Conservation (phyloP, 2,888 invertebrate species). For the Andrena hattorfiana region DNA sequence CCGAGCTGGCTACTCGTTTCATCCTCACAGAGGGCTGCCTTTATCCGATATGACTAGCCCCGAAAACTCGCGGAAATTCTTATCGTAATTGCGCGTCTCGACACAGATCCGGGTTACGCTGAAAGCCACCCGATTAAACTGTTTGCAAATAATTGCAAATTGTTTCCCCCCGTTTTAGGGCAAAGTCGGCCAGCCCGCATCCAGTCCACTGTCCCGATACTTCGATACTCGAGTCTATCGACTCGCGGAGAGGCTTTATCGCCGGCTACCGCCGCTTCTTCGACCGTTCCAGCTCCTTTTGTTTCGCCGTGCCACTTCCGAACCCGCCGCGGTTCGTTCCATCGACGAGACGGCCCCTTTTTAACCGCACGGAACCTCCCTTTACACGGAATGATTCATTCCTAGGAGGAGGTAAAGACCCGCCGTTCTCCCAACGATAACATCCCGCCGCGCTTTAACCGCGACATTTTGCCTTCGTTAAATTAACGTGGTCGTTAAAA, state of each 20-base stretch:
- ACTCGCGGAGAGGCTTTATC: not conserved
- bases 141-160: slow-evolving; percentile 32
- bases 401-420: slow-evolving; percentile 20
- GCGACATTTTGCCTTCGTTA: slow-evolving; percentile 70
- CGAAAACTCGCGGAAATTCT: slow-evolving; percentile 50
- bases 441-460: slow-evolving; percentile 64
- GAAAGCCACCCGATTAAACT: slow-evolving; percentile 7
- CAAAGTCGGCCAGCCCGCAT: not conserved
- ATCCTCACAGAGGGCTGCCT: slow-evolving; percentile 15
- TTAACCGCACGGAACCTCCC: slow-evolving; percentile 37
- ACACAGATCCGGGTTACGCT: slow-evolving; percentile 13
- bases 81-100: slow-evolving; percentile 45
- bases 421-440: slow-evolving; percentile 52
- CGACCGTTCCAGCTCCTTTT: slow-evolving; percentile 12
- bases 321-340: not conserved
- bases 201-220: not conserved
- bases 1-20: slow-evolving; percentile 15
- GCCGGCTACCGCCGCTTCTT: not conserved
- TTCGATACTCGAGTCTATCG: not conserved
- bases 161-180: not conserved
- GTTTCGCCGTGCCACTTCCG: not conserved
- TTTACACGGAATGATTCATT: slow-evolving; percentile 57
- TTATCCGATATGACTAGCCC: slow-evolving; percentile 28
- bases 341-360: slow-evolving; percentile 13
- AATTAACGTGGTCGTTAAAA: slow-evolving; percentile 79